phyloP scores from a whole-genome alignment of 2,888 invertebrate species.

The Cerastis rubricosa region DNA sequence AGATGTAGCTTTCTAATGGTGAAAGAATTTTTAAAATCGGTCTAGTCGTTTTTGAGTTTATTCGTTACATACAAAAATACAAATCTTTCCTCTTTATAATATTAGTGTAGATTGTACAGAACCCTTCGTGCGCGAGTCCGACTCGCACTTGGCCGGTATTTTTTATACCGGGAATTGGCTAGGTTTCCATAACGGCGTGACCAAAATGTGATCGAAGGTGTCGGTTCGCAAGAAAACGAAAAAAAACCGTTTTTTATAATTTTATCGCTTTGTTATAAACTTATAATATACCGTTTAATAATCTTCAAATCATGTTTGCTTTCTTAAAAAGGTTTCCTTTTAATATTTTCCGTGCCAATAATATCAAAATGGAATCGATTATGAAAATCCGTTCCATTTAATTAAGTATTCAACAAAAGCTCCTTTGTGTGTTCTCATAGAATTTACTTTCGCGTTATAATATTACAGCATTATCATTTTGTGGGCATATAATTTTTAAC shows the following conservation, averaged over 20 bases:
- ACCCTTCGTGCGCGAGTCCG: too few relatives aligned
- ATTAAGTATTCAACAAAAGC: conserved; percentile 48
- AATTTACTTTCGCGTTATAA: conserved; percentile 24
- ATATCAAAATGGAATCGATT: conserved; percentile 13
- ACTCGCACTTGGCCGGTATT: too few relatives aligned
- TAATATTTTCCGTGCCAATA: not conserved
- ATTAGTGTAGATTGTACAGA: too few relatives aligned
- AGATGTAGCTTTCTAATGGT: too few relatives aligned
- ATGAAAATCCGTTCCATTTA: conserved; percentile 28
- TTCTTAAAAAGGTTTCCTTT: conserved; percentile 10
- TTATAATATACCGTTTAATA: not conserved
- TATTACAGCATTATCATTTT: conserved; percentile 25
- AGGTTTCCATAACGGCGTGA: not conserved
- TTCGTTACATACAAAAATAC: too few relatives aligned
- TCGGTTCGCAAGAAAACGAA: not conserved
- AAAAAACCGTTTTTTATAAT: not conserved
- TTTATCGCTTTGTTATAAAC: not conserved
- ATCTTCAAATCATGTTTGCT: conserved; percentile 7
- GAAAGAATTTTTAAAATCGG: too few relatives aligned
- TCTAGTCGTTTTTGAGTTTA: too few relatives aligned
- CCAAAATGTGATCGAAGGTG: conserved; percentile 2
- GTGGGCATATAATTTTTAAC: conserved; percentile 5
- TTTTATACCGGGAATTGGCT: not conserved
- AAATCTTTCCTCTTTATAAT: too few relatives aligned
- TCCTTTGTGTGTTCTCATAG: conserved; percentile 21